Base-by-base conservation (phyloP, 2,113 vertebrate species). In the Mus pahari region DNA sequence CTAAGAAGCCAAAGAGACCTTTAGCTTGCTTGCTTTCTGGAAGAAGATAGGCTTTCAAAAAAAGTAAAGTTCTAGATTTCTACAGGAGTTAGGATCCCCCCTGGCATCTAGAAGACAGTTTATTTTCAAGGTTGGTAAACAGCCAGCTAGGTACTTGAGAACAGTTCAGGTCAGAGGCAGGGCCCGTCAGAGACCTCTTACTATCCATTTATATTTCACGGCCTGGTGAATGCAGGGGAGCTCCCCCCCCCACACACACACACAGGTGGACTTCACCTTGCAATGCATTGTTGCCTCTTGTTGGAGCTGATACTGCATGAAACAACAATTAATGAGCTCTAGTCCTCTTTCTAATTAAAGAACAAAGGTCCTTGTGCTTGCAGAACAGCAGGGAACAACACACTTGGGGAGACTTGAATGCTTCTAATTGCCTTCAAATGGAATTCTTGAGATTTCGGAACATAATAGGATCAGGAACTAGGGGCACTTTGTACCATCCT, bases 321-420 rank as follows among this genome's bases (percentile, higher is more conserved):
- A 98, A 98, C 97, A 98, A 98, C 97, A 98, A 98, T 98, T 98
- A 98, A 98, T 97, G 98, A 98, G 97, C 97, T 98, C 97, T 91
- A 95, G 98, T 97, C 97, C 96, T 97, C 98, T 98, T 97, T 97
- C 98, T 98, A 98, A 98, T 98, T 98, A 98, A 98, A 97, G 98
- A 98, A 98, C 98, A 98, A 98, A 98, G 98, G 98, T 98, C 97
- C 97, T 96, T 94, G 66, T 97, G 96, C 95, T 96, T 87, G 89
- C 92, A 96, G 96, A 97, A 97, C 86, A 98, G 97, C 97, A 90
- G 93, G 98, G 97, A 98, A 98, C 97, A 98, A 97, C 97, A 94
- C 98, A 98, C 89, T 48, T 96, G 97, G 97, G 96, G 98, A 95
- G 88, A 95, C 78, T 79, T 95, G 91, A 98, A 97, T 95, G 97